phyloP scores from a whole-genome alignment of 2,797 vertebrate species.

The Enteromius anoplus region DNA sequence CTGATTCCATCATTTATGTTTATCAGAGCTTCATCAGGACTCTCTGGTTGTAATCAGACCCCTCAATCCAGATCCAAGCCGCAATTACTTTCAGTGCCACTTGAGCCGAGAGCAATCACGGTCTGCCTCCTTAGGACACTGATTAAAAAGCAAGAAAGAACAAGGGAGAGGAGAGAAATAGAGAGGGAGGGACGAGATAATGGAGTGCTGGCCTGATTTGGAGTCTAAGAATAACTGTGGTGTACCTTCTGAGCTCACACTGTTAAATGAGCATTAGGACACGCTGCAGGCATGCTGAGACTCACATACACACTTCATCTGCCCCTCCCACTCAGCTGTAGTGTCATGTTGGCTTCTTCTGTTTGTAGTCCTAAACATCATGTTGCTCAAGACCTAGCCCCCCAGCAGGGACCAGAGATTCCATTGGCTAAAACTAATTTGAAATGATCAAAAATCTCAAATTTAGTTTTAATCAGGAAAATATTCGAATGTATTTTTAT shows the following conservation, averaged over 20 bases:
- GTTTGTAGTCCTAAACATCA: not conserved
- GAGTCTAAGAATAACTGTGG: slow-evolving; percentile 69
- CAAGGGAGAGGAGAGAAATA: slow-evolving; percentile 19
- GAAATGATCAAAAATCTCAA: not conserved
- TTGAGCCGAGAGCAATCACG: slow-evolving; percentile 37
- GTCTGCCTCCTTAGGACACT: slow-evolving; percentile 30
- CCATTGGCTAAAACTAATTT: not conserved
- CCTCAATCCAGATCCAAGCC: slow-evolving; percentile 29
- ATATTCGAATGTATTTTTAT: not conserved
- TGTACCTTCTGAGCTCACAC: slow-evolving; percentile 52
- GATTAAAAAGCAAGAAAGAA: slow-evolving; percentile 36
- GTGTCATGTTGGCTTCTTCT: not conserved
- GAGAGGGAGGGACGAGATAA: slow-evolving; percentile 45
- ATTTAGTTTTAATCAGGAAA: not conserved
- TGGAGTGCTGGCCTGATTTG: slow-evolving; percentile 64
- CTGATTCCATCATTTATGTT: slow-evolving; percentile 44
- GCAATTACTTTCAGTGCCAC: slow-evolving; percentile 2
- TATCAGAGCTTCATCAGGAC: slow-evolving; percentile 37
- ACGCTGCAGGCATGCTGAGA: slow-evolving; percentile 4
- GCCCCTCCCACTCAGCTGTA: not conserved
- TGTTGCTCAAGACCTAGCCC: not conserved
- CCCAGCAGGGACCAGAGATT: not conserved
- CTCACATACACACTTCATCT: not conserved
- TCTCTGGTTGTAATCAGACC: slow-evolving; percentile 48
- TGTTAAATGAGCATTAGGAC: slow-evolving; percentile 45